phyloP scores from a whole-genome alignment of 2,797 vertebrate genomes.

The Nyctalus aviator region DNA sequence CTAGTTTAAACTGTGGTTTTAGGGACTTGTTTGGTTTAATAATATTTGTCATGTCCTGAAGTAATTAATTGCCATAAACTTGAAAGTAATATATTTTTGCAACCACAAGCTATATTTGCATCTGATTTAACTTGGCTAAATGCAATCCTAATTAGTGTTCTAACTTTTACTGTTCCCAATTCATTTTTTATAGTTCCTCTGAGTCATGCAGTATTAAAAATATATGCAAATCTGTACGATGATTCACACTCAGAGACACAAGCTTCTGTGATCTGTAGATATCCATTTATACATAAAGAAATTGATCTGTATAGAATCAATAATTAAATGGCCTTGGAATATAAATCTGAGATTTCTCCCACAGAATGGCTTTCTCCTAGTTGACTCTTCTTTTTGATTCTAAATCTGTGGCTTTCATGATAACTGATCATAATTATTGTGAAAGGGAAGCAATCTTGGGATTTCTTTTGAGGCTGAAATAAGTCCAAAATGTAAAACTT shows the following conservation, averaged over 20 bases:
- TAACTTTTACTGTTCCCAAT: constrained; percentile 39
- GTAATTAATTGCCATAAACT: constrained; percentile 62
- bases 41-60: constrained; percentile 57
- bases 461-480: constrained; percentile 87
- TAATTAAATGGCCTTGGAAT: constrained; percentile 63
- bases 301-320: constrained; percentile 69
- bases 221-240: constrained; percentile 63
- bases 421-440: constrained; percentile 85
- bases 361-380: constrained; percentile 50
- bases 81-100: constrained; percentile 61
- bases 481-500: constrained; percentile 86
- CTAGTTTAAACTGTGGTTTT: constrained; percentile 50
- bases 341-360: constrained; percentile 66
- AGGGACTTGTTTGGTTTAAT: constrained; percentile 8
- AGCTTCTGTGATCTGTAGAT: constrained; percentile 60
- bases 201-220: constrained; percentile 60
- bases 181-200: constrained; percentile 64
- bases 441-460: constrained; percentile 88
- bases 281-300: constrained; percentile 69
- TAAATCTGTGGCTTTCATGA: constrained; percentile 83
- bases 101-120: constrained; percentile 42
- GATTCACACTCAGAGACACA: constrained; percentile 45
- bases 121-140: constrained; percentile 67
- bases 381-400: constrained; percentile 78
- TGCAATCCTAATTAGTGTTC: constrained; percentile 65